phyloP scores from a whole-genome alignment of 2,113 vertebrate species.

The Dasyornis broadbenti region DNA sequence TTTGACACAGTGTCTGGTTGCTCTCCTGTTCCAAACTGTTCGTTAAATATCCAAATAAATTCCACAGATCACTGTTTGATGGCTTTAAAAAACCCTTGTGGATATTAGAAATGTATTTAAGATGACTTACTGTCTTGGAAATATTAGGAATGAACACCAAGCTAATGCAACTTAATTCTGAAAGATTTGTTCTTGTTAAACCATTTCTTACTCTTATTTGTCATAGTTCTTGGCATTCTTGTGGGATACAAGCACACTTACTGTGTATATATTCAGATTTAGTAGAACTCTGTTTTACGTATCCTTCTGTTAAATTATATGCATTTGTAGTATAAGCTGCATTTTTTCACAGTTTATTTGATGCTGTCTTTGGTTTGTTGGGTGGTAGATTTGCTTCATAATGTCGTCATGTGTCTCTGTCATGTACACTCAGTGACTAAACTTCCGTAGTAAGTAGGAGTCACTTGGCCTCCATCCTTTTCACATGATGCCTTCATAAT shows the following conservation, averaged over 20 bases:
- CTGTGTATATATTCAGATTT: accelerated
- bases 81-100: background rate
- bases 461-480: background rate
- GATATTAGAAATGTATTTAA: background rate
- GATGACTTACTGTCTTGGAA: background rate
- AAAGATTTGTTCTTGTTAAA: background rate
- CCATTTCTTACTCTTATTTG: background rate
- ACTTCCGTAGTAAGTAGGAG: background rate
- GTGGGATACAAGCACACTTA: background rate
- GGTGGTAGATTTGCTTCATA: background rate
- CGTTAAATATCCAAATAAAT: background rate
- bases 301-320: background rate
- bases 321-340: background rate
- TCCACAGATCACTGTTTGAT: background rate
- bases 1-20: background rate
- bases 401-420: accelerated
- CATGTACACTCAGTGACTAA: background rate
- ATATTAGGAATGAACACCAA: background rate
- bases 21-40: background rate
- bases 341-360: background rate
- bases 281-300: background rate
- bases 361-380: background rate
- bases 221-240: background rate
- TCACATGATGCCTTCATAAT: background rate
- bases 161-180: background rate